Evolutionary conservation across 2,797 vertebrate species (phyloP).

Genomic region (Coreius guichenoti): DNA sequence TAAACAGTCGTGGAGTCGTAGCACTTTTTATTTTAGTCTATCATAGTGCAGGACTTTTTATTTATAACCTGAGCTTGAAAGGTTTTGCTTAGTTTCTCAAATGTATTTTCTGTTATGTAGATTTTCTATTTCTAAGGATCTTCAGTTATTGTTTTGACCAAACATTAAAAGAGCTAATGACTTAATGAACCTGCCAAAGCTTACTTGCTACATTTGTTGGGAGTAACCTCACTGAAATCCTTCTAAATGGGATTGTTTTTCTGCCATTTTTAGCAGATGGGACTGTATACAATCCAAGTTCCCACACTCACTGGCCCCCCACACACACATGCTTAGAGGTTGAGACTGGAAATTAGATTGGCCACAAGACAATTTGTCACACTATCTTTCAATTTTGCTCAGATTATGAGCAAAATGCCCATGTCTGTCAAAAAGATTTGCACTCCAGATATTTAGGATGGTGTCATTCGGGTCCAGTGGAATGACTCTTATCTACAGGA

Average conservation of each 20-base stretch:
- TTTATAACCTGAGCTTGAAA: background rate
- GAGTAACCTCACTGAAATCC: slow-evolving; percentile 22
- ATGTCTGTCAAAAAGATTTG: slow-evolving; percentile 1
- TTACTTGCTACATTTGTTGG: slow-evolving; percentile 11
- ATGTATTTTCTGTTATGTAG: background rate
- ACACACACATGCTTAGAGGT: slow-evolving; percentile 19
- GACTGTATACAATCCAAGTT: slow-evolving; percentile 21
- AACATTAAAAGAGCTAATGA: background rate
- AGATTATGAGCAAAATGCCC: background rate
- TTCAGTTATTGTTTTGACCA: background rate
- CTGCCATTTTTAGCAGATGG: slow-evolving; percentile 53
- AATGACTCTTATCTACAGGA: slow-evolving; percentile 1
- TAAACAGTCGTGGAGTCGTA: background rate
- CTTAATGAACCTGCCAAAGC: background rate
- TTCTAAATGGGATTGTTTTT: slow-evolving; percentile 69
- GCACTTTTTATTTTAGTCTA: background rate
- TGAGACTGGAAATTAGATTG: slow-evolving; percentile 59
- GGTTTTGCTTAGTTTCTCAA: background rate
- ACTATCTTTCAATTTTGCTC: background rate
- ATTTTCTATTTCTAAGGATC: background rate
- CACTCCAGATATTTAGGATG: slow-evolving; percentile 27
- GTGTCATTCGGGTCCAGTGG: background rate
- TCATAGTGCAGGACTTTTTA: background rate
- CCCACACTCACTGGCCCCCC: background rate
- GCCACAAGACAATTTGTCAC: slow-evolving; percentile 57